Base-by-base conservation (phyloP, 2,113 vertebrate genomes). In the Natator depressus region DNA sequence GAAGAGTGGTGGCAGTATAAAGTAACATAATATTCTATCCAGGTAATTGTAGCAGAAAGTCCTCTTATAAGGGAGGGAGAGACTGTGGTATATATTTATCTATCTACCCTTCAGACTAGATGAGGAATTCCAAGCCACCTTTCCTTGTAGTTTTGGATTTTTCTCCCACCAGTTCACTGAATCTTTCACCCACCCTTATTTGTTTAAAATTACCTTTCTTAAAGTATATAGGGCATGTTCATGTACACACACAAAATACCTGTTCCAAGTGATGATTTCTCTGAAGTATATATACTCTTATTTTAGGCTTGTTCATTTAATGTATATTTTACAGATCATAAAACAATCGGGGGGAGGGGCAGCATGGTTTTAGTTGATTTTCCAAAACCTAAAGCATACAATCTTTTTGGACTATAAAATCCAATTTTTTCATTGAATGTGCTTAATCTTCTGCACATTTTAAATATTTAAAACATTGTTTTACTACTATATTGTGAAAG, bases 101-200 rank as follows among this genome's bases (percentile, higher is more conserved):
- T 94, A 78, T 93, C 12, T n/a, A 72, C 53, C 90, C 91, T 94
- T 69, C 22, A 42, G 38, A 24, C 75, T 3, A 76, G 24, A 42
- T 76, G 22, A 24, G 10, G 10, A 46, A 76, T 86, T 80, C 96
- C 84, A 85, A 10, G 25, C 59, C 46, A 9, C 20, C 11, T 92
- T 91, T 90, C n/a, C 84, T 93, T 92, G 80, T 55, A 88, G 51
- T 4, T 90, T 80, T 92, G 27, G 17, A 42, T 93, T 59, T 59
- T 65, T 90, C 81, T 94, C 87, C 80, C 38, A 82, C 57, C 1
- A 84, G 27, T 80, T 80, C 51, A 31, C 89, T 91, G 83, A 93
- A 80, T 84, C 88, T 88, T 93, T 92, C 72, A 65, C 69, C 8
- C 3, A 38, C 59, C 86, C 29, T 2, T 69, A 50, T 50, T 75